Conservation (phyloP, 2,888 invertebrate genomes). For the Ormyrus rosae region DNA sequence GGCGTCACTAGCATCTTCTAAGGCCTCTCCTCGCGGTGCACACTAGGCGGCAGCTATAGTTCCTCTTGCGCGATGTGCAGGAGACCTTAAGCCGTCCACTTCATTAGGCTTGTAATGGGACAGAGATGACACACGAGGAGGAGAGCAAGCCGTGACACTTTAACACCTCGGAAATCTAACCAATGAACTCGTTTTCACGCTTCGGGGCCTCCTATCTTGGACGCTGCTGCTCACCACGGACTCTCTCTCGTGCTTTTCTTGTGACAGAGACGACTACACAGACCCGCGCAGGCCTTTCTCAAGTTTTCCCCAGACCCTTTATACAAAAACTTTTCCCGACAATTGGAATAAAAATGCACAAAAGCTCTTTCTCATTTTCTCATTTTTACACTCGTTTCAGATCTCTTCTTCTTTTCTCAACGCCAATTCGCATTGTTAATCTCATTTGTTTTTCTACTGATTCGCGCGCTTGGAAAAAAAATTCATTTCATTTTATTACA, state of each 20-base stretch:
- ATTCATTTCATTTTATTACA: no score
- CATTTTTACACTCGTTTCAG: no score
- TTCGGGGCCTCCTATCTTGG: constrained; percentile 53
- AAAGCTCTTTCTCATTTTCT: no score
- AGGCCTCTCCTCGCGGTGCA: constrained; percentile 37
- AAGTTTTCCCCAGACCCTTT: constrained; percentile 53
- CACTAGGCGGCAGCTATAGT: constrained; percentile 23
- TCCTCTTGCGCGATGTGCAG: constrained; percentile 60
- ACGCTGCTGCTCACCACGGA: constrained; percentile 48
- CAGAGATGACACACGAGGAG: constrained; percentile 39
- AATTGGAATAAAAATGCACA: constrained; percentile 30
- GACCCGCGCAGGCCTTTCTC: constrained; percentile 53
- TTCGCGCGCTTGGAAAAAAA: no score
- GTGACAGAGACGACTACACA: not conserved
- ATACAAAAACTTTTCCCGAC: not conserved
- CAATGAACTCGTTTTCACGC: constrained; percentile 73
- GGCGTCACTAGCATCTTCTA: constrained; percentile 53
- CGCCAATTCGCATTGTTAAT: no score
- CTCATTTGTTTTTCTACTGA: no score
- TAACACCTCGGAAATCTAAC: constrained; percentile 70
- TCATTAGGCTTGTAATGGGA: constrained; percentile 69
- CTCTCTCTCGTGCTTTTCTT: constrained; percentile 46
- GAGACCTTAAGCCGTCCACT: constrained; percentile 68
- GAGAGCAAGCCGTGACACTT: constrained; percentile 67
- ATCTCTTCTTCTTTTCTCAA: no score